Evolutionary conservation across 2,113 vertebrate genomes (phyloP).

Genomic region (Emydocephalus ijimae): DNA sequence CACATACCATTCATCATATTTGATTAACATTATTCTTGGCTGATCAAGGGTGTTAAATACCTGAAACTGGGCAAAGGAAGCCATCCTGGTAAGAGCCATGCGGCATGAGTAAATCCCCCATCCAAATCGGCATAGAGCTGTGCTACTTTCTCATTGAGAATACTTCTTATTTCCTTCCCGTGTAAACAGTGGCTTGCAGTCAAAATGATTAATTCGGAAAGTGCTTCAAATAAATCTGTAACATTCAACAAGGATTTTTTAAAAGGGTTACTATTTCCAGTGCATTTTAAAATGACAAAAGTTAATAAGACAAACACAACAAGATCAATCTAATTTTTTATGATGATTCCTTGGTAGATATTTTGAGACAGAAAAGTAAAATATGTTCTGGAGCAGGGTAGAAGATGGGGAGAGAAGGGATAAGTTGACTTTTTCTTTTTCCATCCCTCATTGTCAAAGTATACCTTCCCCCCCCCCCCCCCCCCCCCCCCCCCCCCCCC

Average conservation of each 20-base stretch:
- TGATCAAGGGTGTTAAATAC: constrained; percentile 58
- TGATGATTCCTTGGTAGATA: not conserved
- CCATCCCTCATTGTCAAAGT: not conserved
- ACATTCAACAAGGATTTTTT: not conserved
- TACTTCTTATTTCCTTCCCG: constrained; percentile 87
- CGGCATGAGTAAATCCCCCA: constrained; percentile 90
- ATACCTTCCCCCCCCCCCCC: too few species aligned
- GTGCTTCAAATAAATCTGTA: constrained; percentile 89
- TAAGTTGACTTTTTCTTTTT: not conserved
- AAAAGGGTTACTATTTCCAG: rapidly evolving
- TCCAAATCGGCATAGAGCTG: constrained; percentile 94
- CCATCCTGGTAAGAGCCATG: constrained; percentile 95
- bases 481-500: too few species aligned
- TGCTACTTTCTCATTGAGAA: constrained; percentile 85
- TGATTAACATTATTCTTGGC: not conserved
- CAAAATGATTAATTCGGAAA: constrained; percentile 95
- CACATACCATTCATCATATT: not conserved
- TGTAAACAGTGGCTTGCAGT: constrained; percentile 96
- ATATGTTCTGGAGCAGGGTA: not conserved
- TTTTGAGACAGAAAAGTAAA: not conserved
- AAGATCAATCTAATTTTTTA: not conserved
- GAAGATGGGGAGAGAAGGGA: not conserved
- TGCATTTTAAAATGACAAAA: not conserved
- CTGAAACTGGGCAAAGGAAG: constrained; percentile 96
- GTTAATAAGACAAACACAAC: not conserved